Percentiles rank a stretch among this genome's conserved stretches.
Evolutionary conservation across 1,140 invertebrate species (phyloP).

Genomic region (Atta colombica): DNA sequence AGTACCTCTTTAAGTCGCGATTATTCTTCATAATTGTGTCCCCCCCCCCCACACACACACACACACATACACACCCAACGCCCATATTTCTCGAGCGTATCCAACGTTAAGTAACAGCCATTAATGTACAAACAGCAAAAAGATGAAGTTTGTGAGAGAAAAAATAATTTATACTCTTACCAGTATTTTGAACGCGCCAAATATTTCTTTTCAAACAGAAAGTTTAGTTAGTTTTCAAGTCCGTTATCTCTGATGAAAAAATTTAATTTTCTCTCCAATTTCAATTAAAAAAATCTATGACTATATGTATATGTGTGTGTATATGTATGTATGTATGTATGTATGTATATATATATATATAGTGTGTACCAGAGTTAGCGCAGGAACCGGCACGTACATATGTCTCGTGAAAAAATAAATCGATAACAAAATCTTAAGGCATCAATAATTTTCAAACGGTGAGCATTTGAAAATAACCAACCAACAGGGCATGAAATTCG

Average conservation of each 20-base stretch:
- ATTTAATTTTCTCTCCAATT: neutral
- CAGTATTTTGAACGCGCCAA: neutral
- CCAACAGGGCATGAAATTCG: no score
- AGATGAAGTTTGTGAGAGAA: neutral
- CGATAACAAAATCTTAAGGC: no score
- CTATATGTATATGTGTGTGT: no score
- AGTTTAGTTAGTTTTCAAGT: neutral
- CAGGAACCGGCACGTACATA: no score
- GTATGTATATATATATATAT: no score
- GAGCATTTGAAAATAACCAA: no score
- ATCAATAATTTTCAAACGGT: no score
- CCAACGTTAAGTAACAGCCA: neutral
- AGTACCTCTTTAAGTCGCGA: conserved; percentile 55
- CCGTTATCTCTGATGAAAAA: neutral
- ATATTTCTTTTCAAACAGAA: neutral
- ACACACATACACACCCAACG: neutral
- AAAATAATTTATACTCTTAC: no score
- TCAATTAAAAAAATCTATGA: neutral
- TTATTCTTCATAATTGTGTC: conserved; percentile 9
- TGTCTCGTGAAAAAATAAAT: no score
- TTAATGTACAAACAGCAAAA: conserved; percentile 20
- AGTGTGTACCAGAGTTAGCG: no score
- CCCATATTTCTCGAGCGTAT: conserved; percentile 25
- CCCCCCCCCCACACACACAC: no score
- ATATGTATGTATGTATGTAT: no score